These are phyloP conservation scores for Myxocyprinus asiaticus DNA, from an alignment of 2,113 vertebrate species.

Conservation along the genomic window DNA sequence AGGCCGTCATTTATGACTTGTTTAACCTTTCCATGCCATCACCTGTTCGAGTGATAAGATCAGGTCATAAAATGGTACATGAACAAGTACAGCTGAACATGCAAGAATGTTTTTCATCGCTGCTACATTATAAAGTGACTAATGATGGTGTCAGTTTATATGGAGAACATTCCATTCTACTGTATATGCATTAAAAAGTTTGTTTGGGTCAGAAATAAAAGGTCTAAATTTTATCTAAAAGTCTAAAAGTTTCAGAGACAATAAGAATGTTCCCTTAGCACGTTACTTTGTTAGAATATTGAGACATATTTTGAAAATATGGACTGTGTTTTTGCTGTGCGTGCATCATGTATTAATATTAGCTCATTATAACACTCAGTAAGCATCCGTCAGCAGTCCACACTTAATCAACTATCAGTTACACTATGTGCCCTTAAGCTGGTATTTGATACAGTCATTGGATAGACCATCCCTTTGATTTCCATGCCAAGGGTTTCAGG, in stretches of 20 bases:
- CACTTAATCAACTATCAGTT: slow-evolving; percentile 13
- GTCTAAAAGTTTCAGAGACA: background rate
- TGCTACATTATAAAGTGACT: background rate
- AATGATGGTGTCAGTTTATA: slow-evolving; percentile 20
- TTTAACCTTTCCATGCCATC: slow-evolving; percentile 16
- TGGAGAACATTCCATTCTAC: background rate
- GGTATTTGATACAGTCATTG: slow-evolving; percentile 39
- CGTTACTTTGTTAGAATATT: background rate
- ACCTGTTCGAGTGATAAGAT: slow-evolving; percentile 5
- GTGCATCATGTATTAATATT: background rate
- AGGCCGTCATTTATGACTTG: background rate
- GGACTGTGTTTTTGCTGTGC: background rate
- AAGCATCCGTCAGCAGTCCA: slow-evolving; percentile 5
- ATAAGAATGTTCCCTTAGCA: background rate
- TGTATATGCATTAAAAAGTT: background rate
- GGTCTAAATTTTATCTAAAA: background rate
- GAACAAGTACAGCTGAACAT: slow-evolving; percentile 5
- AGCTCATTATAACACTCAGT: background rate
- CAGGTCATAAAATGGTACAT: background rate
- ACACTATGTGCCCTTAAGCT: slow-evolving; percentile 17
- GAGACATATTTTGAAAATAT: background rate
- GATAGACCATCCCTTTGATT: slow-evolving; percentile 46
- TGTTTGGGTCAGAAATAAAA: slow-evolving; percentile 1
- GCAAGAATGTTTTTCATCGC: background rate
- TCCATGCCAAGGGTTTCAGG: slow-evolving; percentile 25